Evolutionary conservation across 1,140 invertebrate genomes (phyloP).

Genomic region (Harpegnathos saltator): DNA sequence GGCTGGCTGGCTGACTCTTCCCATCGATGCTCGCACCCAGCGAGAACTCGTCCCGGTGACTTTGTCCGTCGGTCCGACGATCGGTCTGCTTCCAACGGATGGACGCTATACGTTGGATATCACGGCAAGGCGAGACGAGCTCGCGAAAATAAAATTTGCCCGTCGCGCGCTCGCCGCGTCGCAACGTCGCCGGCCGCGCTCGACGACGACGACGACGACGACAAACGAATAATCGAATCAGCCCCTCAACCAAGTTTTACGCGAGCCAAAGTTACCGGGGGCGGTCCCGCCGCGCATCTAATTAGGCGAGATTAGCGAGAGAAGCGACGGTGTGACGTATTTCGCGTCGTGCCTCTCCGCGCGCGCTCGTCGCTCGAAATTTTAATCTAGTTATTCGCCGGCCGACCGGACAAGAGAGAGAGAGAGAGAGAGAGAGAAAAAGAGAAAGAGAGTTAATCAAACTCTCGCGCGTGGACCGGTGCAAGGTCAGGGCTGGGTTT

Average conservation of each 20-base stretch:
- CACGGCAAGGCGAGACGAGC: not conserved
- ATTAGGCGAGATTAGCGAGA: slow-evolving; percentile 58
- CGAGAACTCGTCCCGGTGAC: not conserved
- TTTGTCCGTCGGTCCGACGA: not conserved
- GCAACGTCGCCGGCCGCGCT: not conserved
- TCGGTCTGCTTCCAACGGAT: not conserved
- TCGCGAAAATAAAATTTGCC: slow-evolving; percentile 46
- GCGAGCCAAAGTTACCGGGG: slow-evolving; percentile 50
- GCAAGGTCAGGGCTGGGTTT: no score
- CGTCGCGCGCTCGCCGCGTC: not conserved
- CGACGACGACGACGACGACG: no score
- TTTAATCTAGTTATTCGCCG: slow-evolving; percentile 63
- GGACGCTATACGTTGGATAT: not conserved
- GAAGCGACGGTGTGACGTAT: not conserved
- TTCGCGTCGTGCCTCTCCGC: not conserved
- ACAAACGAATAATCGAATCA: slow-evolving; percentile 64
- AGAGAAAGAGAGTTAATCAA: no score
- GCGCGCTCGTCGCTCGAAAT: not conserved
- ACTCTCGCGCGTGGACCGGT: no score
- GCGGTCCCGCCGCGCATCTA: slow-evolving; percentile 47
- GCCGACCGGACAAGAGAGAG: slow-evolving; percentile 15
- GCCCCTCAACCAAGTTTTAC: slow-evolving; percentile 52
- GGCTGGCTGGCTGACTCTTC: slow-evolving; percentile 3
- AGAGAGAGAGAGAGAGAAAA: no score
- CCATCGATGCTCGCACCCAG: not conserved